phyloP scores from a whole-genome alignment of 1,140 invertebrate species.

The Sarcophaga bullata region DNA sequence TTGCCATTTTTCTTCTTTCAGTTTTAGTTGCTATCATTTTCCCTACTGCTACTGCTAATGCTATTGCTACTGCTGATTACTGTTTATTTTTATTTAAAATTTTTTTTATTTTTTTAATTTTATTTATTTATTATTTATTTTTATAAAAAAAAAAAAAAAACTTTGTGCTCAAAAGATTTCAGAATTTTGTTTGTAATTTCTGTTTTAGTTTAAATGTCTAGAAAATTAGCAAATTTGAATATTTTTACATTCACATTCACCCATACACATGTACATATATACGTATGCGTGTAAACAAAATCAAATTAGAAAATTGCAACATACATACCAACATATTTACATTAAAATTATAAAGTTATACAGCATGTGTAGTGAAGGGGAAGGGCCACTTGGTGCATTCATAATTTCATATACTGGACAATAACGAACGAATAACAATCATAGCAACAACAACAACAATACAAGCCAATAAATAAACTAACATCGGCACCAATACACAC shows the following conservation, averaged over 20 bases:
- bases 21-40: neutral
- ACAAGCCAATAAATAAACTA: no score
- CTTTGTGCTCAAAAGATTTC: conserved; percentile 10
- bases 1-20: neutral
- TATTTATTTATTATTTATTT: no score
- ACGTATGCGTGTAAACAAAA: no score
- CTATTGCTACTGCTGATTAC: neutral
- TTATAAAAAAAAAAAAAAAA: conserved; percentile 5
- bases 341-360: no score
- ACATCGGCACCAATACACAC: neutral
- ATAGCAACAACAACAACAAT: neutral
- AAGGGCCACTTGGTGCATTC: neutral
- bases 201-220: conserved; percentile 6
- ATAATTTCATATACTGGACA: conserved; percentile 2
- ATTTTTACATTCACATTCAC: neutral
- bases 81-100: neutral
- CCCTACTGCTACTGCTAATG: neutral
- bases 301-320: no score
- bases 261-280: neutral
- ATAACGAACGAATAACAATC: neutral
- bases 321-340: no score
- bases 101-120: neutral
- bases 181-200: neutral
- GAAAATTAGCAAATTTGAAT: conserved; percentile 25
- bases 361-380: no score